A percentile compares a stretch with the other conserved stretches of the same genome.
Evolutionary conservation across 92 coral and sea anemone species (phyloP).

Genomic region (Pocillopora meandrina): DNA sequence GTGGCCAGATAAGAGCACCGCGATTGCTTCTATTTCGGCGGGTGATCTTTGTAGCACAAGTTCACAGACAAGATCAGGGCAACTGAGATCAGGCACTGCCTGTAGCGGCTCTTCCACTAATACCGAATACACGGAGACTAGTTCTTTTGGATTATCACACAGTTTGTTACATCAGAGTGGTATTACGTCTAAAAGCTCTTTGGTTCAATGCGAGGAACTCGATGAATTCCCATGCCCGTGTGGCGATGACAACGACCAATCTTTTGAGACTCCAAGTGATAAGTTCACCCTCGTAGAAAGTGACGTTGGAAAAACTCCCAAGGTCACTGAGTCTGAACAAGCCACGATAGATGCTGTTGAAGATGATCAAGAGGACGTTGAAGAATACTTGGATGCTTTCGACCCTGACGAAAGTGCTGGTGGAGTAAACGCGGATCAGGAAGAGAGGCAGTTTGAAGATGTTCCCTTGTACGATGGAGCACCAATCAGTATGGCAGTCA

Average conservation of each 20-base stretch:
- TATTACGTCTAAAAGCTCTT: background rate
- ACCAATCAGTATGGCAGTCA: constrained; percentile 63
- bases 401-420: constrained; percentile 26
- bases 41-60: background rate
- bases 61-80: no score
- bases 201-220: constrained; percentile 2
- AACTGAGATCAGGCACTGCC: no score
- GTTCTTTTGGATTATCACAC: background rate
- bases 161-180: constrained; percentile 3
- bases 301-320: no score
- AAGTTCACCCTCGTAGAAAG: no score
- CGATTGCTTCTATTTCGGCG: constrained; percentile 13
- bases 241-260: background rate
- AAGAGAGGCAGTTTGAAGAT: constrained; percentile 27
- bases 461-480: constrained; percentile 67
- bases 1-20: constrained; percentile 38
- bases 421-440: constrained; percentile 7
- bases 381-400: constrained; percentile 30
- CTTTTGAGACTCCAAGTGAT: background rate
- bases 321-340: background rate
- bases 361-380: constrained; percentile 12
- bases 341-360: background rate
- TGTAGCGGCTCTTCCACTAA: background rate
- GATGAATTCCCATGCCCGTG: background rate
- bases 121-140: background rate